phyloP scores from a whole-genome alignment of 2,888 invertebrate species.

The Trilocha varians region DNA sequence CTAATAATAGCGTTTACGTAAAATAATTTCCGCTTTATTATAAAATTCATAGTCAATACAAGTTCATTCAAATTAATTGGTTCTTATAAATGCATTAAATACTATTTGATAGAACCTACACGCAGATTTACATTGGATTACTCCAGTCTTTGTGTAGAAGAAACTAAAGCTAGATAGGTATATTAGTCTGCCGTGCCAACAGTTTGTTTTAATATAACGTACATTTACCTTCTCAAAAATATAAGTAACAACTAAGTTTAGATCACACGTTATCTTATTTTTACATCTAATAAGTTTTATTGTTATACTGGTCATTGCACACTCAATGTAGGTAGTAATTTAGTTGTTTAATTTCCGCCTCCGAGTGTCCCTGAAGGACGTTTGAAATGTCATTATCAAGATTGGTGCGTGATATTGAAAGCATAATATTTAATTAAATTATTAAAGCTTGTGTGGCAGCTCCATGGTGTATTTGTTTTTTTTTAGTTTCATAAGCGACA shows the following conservation, averaged over 20 bases:
- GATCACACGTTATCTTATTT: not conserved
- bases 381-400: conserved; percentile 39
- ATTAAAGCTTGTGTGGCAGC: not conserved
- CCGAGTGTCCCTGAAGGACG: conserved; percentile 54
- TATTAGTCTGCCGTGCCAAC: no score
- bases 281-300: conserved; percentile 9
- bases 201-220: not conserved
- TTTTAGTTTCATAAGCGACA: no score
- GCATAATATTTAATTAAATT: not conserved
- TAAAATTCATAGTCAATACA: not conserved
- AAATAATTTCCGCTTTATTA: not conserved
- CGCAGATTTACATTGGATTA: no score
- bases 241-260: not conserved
- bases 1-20: conserved; percentile 6
- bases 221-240: not conserved
- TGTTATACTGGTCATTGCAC: conserved; percentile 22
- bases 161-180: no score
- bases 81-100: no score
- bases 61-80: no score
- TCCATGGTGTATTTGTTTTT: no score
- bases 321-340: conserved; percentile 51
- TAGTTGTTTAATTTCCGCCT: conserved; percentile 57
- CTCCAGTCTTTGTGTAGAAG: no score
- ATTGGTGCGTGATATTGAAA: conserved; percentile 18
- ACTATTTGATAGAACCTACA: no score